Evolutionary conservation across 2,113 vertebrate genomes (phyloP).

Genomic region (Geothlypis trichas): DNA sequence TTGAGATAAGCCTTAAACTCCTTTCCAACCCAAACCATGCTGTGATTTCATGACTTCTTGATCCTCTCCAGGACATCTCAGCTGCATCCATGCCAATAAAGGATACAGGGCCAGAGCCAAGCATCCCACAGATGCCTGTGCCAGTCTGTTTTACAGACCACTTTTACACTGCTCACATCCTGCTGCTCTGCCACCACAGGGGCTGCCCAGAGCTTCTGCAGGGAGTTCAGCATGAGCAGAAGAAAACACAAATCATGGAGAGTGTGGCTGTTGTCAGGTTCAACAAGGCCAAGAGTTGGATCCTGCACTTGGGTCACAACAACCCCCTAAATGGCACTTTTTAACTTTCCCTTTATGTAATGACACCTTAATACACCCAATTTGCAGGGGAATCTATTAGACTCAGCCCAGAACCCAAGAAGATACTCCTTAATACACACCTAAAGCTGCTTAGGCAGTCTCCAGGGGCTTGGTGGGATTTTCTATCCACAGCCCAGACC

Average conservation of each 20-base stretch:
- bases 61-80: neutral
- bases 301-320: neutral
- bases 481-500: neutral
- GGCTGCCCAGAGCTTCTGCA: neutral
- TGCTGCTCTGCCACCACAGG: neutral
- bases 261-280: neutral
- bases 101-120: neutral
- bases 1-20: neutral
- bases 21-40: neutral
- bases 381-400: neutral
- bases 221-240: fast-evolving
- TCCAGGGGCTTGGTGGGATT: neutral
- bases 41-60: neutral
- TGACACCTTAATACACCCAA: neutral
- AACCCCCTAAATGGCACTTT: neutral
- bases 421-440: neutral
- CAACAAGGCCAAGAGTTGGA: neutral
- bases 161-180: neutral
- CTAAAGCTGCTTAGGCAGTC: neutral
- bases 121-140: neutral
- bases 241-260: neutral
- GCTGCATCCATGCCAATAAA: neutral
- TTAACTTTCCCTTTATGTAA: neutral
- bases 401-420: neutral
- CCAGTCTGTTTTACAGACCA: neutral